Percentiles rank a stretch among this genome's conserved stretches.
These are phyloP conservation scores for Ormyrus rosae DNA, from an alignment of 2,888 invertebrate species.

Conservation along the genomic window DNA sequence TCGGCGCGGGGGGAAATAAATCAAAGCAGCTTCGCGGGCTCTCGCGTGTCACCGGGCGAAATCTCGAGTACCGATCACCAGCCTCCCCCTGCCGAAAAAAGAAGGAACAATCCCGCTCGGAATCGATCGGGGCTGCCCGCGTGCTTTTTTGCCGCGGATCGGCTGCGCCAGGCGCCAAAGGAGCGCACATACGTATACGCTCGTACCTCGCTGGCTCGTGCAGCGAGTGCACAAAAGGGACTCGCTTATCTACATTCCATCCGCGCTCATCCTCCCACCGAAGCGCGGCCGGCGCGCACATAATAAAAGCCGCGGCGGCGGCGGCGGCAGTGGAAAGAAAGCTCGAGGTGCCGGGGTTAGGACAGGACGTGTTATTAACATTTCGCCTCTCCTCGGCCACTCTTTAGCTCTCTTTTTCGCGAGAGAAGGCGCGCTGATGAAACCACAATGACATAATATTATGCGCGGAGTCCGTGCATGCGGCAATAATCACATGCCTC, in stretches of 20 bases:
- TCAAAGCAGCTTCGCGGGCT: constrained; percentile 32
- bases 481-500: constrained; percentile 64
- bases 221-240: constrained; percentile 22
- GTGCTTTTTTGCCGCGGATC: not conserved
- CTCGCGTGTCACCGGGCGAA: constrained; percentile 33
- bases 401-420: constrained; percentile 57
- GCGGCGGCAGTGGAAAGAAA: constrained; percentile 40
- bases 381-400: constrained; percentile 9
- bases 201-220: not conserved
- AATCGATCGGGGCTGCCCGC: constrained; percentile 38
- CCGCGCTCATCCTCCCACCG: constrained; percentile 36
- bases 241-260: constrained; percentile 54
- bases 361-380: constrained; percentile 68
- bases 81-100: not conserved
- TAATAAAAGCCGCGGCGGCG: constrained; percentile 43
- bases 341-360: constrained; percentile 65
- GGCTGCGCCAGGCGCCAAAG: constrained; percentile 32
- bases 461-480: constrained; percentile 57
- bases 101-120: not conserved
- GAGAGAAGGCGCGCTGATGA: constrained; percentile 60
- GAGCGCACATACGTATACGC: not conserved
- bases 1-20: constrained; percentile 31
- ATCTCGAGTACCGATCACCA: constrained; percentile 41
- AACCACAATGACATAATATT: constrained; percentile 70
- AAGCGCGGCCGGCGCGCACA: constrained; percentile 9